phyloP scores from a whole-genome alignment of 2,113 vertebrate genomes.

The Gnathonemus echidnorhynchus region DNA sequence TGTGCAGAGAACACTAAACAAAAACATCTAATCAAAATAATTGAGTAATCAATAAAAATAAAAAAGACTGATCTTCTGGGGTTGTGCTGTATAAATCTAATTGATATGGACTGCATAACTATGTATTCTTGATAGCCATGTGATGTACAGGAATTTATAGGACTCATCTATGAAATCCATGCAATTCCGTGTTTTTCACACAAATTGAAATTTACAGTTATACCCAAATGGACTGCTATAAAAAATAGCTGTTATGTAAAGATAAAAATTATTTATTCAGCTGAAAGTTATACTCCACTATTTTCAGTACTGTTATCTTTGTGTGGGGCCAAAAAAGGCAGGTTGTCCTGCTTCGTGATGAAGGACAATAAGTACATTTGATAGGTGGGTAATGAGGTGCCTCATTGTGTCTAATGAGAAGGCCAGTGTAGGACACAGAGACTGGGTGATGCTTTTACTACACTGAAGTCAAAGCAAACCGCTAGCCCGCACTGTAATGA shows the following conservation, averaged over 20 bases:
- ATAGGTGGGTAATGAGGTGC: constrained; percentile 33
- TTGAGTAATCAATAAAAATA: neutral
- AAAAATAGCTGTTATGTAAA: neutral
- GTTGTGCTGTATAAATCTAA: neutral
- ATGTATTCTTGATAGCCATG: neutral
- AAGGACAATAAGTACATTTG: constrained; percentile 19
- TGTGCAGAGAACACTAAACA: neutral
- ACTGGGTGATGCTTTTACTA: constrained; percentile 22
- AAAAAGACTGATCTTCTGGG: neutral
- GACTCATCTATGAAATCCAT: neutral
- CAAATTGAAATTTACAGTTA: neutral
- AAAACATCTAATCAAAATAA: neutral
- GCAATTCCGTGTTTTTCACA: neutral
- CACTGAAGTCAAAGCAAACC: constrained; percentile 29
- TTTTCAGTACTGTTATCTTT: neutral
- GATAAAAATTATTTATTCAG: neutral
- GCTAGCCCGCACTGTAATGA: constrained; percentile 42
- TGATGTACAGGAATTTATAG: neutral
- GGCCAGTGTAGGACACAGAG: constrained; percentile 20
- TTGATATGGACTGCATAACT: neutral
- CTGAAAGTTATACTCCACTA: neutral
- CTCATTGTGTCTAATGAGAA: constrained; percentile 18
- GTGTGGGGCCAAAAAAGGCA: neutral
- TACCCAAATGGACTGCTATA: neutral
- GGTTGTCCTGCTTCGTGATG: constrained; percentile 19